These are phyloP conservation scores for Leiothrix lutea DNA, from an alignment of 2,113 vertebrate genomes.

Conservation along the genomic window DNA sequence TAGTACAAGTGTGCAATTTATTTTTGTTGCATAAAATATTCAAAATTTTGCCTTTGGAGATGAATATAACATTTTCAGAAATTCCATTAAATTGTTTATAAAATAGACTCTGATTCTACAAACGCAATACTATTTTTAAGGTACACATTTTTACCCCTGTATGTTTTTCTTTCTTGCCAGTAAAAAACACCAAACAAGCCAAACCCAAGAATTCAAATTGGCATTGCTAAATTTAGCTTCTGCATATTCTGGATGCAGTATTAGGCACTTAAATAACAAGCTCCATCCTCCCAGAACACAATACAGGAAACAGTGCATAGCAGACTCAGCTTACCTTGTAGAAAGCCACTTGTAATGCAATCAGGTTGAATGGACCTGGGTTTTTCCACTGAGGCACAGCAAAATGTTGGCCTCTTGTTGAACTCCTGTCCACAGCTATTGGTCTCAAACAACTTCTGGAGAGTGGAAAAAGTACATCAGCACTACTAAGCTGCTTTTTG, in stretches of 20 bases:
- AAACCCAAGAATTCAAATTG: background rate
- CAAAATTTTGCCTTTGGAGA: background rate
- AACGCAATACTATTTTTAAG: background rate
- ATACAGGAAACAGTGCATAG: background rate
- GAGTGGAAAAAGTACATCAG: background rate
- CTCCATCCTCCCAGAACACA: background rate
- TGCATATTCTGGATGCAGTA: background rate
- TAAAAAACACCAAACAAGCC: background rate
- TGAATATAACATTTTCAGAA: background rate
- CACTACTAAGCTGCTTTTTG: background rate
- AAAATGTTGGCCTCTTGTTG: background rate
- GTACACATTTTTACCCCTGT: background rate
- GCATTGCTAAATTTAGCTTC: background rate
- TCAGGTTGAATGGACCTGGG: background rate
- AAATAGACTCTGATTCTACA: background rate
- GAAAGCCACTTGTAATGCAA: background rate
- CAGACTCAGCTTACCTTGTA: background rate
- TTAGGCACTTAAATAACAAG: background rate
- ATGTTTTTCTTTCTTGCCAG: background rate
- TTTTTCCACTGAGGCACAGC: background rate
- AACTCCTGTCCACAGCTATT: background rate
- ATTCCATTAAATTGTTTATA: background rate
- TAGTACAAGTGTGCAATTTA: background rate
- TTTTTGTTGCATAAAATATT: background rate
- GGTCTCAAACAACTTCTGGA: background rate